Evolutionary conservation across 2,113 vertebrate species (phyloP).

Genomic region (Orientallactaga bullata): DNA sequence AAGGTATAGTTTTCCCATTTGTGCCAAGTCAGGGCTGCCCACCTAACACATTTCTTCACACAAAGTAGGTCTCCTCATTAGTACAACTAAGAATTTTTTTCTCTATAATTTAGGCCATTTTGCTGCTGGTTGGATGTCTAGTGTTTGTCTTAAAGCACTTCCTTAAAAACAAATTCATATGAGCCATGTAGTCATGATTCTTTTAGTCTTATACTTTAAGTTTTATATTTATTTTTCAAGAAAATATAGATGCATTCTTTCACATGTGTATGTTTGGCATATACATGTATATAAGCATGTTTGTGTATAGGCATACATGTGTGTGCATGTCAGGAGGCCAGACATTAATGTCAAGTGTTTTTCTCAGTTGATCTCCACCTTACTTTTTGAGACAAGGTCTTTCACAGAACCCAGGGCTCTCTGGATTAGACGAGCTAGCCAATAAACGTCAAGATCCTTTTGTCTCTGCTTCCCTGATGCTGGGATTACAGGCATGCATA

Average conservation of each 20-base stretch:
- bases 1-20: constrained; percentile 69
- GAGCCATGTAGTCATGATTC: background rate
- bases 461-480: no score
- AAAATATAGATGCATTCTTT: constrained; percentile 39
- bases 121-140: constrained; percentile 17
- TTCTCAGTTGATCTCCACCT: no score
- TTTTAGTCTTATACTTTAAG: constrained; percentile 1
- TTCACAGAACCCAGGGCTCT: no score
- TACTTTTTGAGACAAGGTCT: no score
- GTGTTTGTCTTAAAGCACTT: constrained; percentile 42
- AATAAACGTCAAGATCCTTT: no score
- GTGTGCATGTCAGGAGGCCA: no score
- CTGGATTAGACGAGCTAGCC: no score
- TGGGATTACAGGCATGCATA: no score
- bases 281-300: no score
- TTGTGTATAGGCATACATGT: no score
- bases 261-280: no score
- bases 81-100: constrained; percentile 39
- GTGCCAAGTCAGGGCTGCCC: constrained; percentile 59
- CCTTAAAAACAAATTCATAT: constrained; percentile 55
- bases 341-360: no score
- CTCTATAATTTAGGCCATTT: constrained; percentile 25
- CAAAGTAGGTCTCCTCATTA: constrained; percentile 57
- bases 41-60: constrained; percentile 46
- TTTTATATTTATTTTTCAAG: constrained; percentile 37